Evolutionary conservation across 2,888 invertebrate genomes (phyloP), one percentile per base, ranked within the genome.

Genomic region (Pocota personata): DNA sequence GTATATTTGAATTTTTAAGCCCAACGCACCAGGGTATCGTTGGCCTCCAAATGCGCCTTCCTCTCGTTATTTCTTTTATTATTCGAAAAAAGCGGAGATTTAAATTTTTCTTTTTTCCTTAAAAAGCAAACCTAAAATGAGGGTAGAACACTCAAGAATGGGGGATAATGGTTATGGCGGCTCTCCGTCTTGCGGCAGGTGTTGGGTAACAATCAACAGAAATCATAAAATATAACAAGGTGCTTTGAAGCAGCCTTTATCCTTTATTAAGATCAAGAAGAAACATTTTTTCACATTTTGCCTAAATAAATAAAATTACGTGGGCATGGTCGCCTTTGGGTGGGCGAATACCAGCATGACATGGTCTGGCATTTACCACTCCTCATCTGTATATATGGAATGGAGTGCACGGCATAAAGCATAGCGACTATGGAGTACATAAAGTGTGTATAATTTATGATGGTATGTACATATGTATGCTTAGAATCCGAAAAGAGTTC

Each of bases 191-290:
- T 62, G 32, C 19, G 55, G 30, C 78, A 79, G 78, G 71, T 78
- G 78, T 79, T 43, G 19, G 71, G 21, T 27, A 50, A 43, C 50
- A 79, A 64, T 58, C 64, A 80, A 52, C 37, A 66, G n/a, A 58
- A 58, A 71, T 71, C 57, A 69, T 84, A 69, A 75, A 71, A 75
- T 64, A 75, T 69, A 75, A 58, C 43, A 58, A 79, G 40, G 58
- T 75, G n/a, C 64, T 57, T 19, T 69, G 30, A 7, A 50, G 43
- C 32, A 50, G 37, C 35, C 16, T 58, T 64, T 66, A 57, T 66
- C 48, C 64, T 71, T 76, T 19, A 46, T 32, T 60, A 46, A 8
- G 14, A 55, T 27, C 27, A 21, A 55, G 12, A 50, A 37, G 24
- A n/a, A 43, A 60, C 5, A 40, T 55, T 24, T 24, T 24, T 35